These are phyloP conservation scores for Haliaeetus leucogaster DNA, from an alignment of 2,113 vertebrate genomes.

Conservation along the genomic window DNA sequence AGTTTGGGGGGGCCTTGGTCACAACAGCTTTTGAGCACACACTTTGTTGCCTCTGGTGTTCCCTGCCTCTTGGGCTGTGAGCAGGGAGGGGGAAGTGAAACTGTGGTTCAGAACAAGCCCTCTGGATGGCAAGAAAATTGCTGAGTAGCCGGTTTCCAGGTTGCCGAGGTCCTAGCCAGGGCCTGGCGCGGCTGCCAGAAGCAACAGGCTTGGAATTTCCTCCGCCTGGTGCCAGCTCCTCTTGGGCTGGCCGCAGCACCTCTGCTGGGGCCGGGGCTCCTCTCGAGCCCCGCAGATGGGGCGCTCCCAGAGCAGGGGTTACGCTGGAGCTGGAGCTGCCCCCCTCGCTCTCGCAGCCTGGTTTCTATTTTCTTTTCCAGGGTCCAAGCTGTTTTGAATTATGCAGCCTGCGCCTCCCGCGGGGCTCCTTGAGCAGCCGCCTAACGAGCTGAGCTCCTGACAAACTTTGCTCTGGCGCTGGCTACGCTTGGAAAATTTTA, in stretches of 20 bases:
- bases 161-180: slow-evolving; percentile 56
- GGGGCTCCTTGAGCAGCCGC: slow-evolving; percentile 65
- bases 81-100: slow-evolving; percentile 35
- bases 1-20: not conserved
- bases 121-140: slow-evolving; percentile 65
- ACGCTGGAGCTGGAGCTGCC: not conserved
- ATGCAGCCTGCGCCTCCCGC: slow-evolving; percentile 14
- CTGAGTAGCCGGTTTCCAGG: slow-evolving; percentile 70
- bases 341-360: not conserved
- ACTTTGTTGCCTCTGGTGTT: not conserved
- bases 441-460: slow-evolving; percentile 69
- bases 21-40: not conserved
- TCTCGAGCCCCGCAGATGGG: not conserved
- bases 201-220: slow-evolving; percentile 75
- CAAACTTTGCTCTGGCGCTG: slow-evolving; percentile 59
- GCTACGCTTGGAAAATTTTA: slow-evolving; percentile 66
- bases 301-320: not conserved
- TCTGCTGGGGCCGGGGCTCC: not conserved
- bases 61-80: not conserved
- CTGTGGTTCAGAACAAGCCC: slow-evolving; percentile 51
- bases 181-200: slow-evolving; percentile 48
- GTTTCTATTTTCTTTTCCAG: slow-evolving; percentile 65
- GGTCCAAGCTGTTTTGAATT: slow-evolving; percentile 68
- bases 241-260: slow-evolving; percentile 41
- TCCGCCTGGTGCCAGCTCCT: slow-evolving; percentile 55